Base-by-base conservation (phyloP, 2,888 invertebrate species). In the Anoncus sp. region DNA sequence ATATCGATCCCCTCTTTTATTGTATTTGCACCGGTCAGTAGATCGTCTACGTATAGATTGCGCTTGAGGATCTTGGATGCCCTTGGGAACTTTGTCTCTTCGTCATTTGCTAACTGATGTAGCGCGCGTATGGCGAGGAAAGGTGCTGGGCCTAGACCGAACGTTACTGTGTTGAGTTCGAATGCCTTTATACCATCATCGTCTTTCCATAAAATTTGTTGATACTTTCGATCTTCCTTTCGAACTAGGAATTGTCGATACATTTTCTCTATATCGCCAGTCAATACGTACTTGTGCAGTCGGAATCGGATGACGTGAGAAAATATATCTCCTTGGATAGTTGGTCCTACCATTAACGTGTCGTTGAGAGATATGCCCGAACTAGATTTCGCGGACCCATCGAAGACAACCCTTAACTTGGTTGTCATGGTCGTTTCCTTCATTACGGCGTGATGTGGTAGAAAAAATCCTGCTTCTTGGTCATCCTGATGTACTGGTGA, bases 21-120 rank as follows among this genome's bases (percentile, higher is more conserved):
- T 0, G 81, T 79, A 0, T 35, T 2, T 0, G 78, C 67, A 47
- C 80, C 82, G 0, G 81, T 81, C 0, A 82, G 10, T 0, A 59
- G 14, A 35, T 84, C 82, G 43, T 84, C 83, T 0, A 81, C 81
- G 20, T 82, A 84, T 1, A 84, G 71, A 38, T 82, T 78, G 0
- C 63, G 45, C 7, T 31, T 53, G 0, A 83, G 7, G 0, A 72
- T 24, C 1, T 35, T 2, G 0, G 81, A 40, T 0, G 77, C 80
- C 1, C 3, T 1, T 0, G 81, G 77, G 60, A 47, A 81, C 1
- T 60, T 27, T 1, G 35, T 10, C 10, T 16, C 45, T 45, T 79
- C 74, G 31, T 51, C 51, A 5, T 51, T 14, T 3, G 24, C 51
- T 1, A 51, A 24, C 12, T 51, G 24, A 18, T 51, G 51, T 51